Base-by-base conservation (phyloP, 1,140 invertebrate species). In the Zaprionus davidi region DNA sequence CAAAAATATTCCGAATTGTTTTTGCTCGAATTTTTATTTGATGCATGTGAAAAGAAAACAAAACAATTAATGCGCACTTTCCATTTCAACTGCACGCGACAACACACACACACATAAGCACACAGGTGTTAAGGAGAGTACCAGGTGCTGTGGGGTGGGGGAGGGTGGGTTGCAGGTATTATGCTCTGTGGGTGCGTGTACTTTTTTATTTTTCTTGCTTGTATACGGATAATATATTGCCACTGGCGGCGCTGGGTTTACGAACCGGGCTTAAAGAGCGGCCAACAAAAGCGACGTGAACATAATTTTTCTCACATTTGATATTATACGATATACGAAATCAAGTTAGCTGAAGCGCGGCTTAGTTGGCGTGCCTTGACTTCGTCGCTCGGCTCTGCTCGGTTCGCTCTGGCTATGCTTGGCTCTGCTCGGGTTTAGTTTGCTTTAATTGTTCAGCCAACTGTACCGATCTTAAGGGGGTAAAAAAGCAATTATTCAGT, bases 41-140 rank as follows among this genome's bases (percentile, higher is more conserved):
- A 71, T 71, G 17, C 51, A 56, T 51, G 22, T 41, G 17, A 41
- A 67, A 56, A 34, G 31, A 69, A 87, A 86, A 80, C 72, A 83
- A 88, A 78, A 67, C 81, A 86, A 84, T 86, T 86, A 83, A 80
- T 83, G 70, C 70, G 74, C 46, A 86, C 83, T 88, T 86, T 86
- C 83, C 79, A 80, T 86, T 86, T 79, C 62, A 62, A 68, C 44
- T 60, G 75, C 83, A 86, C 77, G 83, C 84, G 81, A 86, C 83
- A 87, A 57, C 20, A 46, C 46, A 51, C 46, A 49, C 9, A 51
- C 46, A 51, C 11, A 51, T 3, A 49, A 5, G 59, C 28, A 56
- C 12, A 60, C 59, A 41, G 57, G 60, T 59, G 46, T 58, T 34
- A 36, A 20, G 49, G 24, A 13, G 34, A 22, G 53, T 31, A 46